These are phyloP conservation scores for Rhodinocichla rosea DNA, from an alignment of 2,113 vertebrate genomes.

Conservation along the genomic window DNA sequence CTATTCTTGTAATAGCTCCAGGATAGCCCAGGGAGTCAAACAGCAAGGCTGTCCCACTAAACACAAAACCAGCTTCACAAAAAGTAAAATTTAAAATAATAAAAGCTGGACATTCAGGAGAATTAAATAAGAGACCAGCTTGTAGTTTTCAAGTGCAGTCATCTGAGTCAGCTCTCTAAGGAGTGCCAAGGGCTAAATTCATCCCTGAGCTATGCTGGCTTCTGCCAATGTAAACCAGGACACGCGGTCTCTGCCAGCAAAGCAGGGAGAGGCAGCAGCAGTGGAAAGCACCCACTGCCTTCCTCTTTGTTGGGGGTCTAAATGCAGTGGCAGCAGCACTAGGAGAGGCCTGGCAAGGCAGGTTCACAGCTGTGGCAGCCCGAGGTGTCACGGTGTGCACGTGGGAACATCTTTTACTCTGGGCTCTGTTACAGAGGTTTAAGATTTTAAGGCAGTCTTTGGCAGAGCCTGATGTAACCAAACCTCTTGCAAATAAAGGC, in stretches of 20 bases:
- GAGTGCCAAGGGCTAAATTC: constrained; percentile 63
- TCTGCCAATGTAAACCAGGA: constrained; percentile 62
- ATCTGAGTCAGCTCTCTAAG: constrained; percentile 59
- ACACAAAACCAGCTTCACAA: background rate
- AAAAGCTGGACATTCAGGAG: background rate
- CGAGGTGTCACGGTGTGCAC: background rate
- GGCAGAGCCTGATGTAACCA: background rate
- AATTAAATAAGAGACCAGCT: constrained; percentile 33
- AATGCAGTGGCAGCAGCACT: background rate
- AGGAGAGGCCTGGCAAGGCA: background rate
- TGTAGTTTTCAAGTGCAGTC: constrained; percentile 60
- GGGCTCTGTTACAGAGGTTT: background rate
- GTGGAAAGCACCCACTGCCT: constrained; percentile 32
- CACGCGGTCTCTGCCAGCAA: constrained; percentile 42
- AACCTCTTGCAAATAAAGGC: background rate
- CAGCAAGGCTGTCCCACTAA: background rate
- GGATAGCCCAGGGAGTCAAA: background rate
- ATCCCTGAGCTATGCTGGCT: constrained; percentile 56
- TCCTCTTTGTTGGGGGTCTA: constrained; percentile 41
- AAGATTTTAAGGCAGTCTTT: background rate
- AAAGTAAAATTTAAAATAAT: background rate
- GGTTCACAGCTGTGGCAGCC: background rate
- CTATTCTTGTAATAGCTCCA: background rate
- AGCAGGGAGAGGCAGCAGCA: constrained; percentile 32
- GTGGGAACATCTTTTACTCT: background rate